These are phyloP conservation scores for Myotis davidii DNA, from an alignment of 2,113 vertebrate species.

Conservation along the genomic window DNA sequence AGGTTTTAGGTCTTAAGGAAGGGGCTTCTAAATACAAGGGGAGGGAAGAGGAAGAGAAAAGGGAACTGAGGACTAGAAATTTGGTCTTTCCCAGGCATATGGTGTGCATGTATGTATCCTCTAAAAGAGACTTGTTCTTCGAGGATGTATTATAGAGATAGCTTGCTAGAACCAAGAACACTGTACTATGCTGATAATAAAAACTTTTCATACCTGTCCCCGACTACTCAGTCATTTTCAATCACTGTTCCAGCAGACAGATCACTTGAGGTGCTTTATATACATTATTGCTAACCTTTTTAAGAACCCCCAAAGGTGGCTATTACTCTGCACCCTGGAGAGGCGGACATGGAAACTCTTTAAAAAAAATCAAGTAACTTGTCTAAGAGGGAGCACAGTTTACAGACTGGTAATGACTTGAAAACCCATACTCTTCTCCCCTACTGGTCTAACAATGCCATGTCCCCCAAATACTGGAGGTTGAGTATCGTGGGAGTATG, in stretches of 20 bases:
- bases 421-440: neutral
- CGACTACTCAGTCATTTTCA: slow-evolving; percentile 30
- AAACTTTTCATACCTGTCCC: slow-evolving; percentile 42
- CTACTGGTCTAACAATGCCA: neutral
- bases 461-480: neutral
- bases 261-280: neutral
- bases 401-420: neutral
- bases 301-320: neutral
- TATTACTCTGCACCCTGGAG: slow-evolving; percentile 8
- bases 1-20: neutral
- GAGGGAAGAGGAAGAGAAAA: neutral
- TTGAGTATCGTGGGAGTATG: neutral
- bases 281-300: slow-evolving; percentile 26
- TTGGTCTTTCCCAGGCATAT: neutral
- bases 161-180: neutral
- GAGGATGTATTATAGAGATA: neutral
- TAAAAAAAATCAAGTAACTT: neutral
- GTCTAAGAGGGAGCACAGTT: neutral
- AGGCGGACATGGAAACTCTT: neutral
- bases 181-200: slow-evolving; percentile 58
- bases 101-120: neutral
- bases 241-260: neutral
- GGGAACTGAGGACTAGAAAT: neutral
- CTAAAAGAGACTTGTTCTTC: neutral
- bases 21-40: neutral